phyloP scores from a whole-genome alignment of 1,140 invertebrate species.

The Psilanteris sp. region DNA sequence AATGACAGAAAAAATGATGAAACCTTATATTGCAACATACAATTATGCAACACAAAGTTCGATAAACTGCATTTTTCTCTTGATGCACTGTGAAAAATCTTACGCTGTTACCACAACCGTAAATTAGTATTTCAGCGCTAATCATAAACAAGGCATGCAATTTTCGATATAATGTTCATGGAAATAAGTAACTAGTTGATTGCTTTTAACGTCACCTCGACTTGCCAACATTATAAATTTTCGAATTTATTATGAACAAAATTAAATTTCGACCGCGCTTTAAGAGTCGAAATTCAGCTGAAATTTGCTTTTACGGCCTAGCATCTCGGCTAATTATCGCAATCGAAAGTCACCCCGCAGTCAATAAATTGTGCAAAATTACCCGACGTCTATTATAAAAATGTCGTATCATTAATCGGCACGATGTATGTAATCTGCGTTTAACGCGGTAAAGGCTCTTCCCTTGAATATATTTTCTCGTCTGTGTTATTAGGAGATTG shows the following conservation, averaged over 20 bases:
- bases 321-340: too few species aligned
- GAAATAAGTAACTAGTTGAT: too few species aligned
- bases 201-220: too few species aligned
- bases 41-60: constrained; percentile 17
- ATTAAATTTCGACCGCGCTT: too few species aligned
- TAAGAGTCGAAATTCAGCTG: too few species aligned
- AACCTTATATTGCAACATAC: too few species aligned
- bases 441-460: constrained; percentile 37
- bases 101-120: constrained; percentile 5
- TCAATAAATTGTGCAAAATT: constrained; percentile 10
- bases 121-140: constrained; percentile 25
- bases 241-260: too few species aligned
- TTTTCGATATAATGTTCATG: constrained; percentile 8
- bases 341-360: neutral
- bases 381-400: constrained; percentile 27
- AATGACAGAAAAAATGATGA: too few species aligned
- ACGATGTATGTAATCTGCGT: constrained; percentile 26
- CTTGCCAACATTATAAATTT: too few species aligned
- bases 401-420: constrained; percentile 46
- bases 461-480: constrained; percentile 25
- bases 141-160: constrained; percentile 20
- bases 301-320: too few species aligned
- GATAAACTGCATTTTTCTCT: constrained; percentile 15
- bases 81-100: constrained; percentile 2
- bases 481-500: constrained; percentile 67